phyloP scores from a whole-genome alignment of 2,113 vertebrate species.

The Macroglossus sobrinus region DNA sequence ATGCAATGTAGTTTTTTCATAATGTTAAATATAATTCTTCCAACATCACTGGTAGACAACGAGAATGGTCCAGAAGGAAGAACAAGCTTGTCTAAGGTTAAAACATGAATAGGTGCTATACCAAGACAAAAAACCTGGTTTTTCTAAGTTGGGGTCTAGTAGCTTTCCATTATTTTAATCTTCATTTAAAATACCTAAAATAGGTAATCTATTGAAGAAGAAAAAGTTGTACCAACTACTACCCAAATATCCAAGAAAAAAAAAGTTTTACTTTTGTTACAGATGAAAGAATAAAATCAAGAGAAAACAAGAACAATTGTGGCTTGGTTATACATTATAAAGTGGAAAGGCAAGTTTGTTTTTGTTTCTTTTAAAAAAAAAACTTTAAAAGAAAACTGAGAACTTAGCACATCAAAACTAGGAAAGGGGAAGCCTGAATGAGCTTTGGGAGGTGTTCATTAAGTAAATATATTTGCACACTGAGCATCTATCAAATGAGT shows the following conservation, averaged over 20 bases:
- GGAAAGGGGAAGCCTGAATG: not conserved
- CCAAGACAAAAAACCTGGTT: not conserved
- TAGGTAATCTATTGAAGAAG: not conserved
- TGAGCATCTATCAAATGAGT: not conserved
- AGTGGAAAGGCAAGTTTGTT: not conserved
- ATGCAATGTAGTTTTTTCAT: not conserved
- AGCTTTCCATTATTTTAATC: not conserved
- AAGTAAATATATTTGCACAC: not conserved
- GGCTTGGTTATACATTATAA: not conserved
- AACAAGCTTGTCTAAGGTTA: not conserved
- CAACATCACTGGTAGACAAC: not conserved
- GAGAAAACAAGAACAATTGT: not conserved
- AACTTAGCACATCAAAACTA: not conserved
- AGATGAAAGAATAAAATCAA: not conserved
- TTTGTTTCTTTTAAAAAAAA: not conserved
- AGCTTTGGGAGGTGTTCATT: not conserved
- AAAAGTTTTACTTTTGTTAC: not conserved
- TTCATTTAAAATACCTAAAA: slow-evolving; percentile 32
- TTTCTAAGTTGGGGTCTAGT: not conserved
- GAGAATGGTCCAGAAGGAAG: not conserved
- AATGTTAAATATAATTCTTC: not conserved
- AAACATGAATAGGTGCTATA: not conserved
- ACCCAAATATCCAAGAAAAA: not conserved
- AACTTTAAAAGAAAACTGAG: not conserved
- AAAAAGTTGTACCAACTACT: not conserved